Conservation (phyloP, 2,888 invertebrate genomes). For the Mermis nigrescens region DNA sequence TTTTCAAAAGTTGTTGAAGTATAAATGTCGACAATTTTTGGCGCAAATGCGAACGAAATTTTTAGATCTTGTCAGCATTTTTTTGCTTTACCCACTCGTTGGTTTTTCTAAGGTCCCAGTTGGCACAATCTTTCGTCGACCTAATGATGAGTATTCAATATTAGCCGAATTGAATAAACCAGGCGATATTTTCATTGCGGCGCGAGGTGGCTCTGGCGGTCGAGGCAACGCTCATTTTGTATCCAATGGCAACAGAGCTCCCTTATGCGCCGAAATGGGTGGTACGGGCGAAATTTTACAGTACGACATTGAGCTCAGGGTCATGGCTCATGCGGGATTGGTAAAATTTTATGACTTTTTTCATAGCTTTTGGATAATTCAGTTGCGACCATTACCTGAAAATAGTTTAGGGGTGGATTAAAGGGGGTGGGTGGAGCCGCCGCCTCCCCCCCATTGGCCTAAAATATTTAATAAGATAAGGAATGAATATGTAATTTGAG, state of each 20-base stretch:
- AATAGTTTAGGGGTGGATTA: not conserved
- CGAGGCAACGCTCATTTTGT: conserved; percentile 81
- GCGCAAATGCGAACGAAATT: no score
- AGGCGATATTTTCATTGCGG: conserved; percentile 67
- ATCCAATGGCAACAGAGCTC: conserved; percentile 54
- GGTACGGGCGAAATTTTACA: conserved; percentile 55
- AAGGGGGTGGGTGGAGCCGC: no score
- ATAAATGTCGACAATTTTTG: no score
- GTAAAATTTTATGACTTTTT: conserved; percentile 40
- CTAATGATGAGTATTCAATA: conserved; percentile 39
- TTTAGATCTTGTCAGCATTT: no score
- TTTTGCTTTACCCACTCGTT: no score
- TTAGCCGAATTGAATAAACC: conserved; percentile 49
- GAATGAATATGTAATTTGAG: no score
- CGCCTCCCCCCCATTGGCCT: no score
- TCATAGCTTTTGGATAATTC: conserved; percentile 1
- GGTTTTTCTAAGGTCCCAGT: conserved; percentile 53
- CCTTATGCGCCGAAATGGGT: conserved; percentile 65
- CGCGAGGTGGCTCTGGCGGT: conserved; percentile 85
- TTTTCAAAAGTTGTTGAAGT: no score
- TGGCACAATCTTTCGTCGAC: conserved; percentile 52
- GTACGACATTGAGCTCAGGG: conserved; percentile 61
- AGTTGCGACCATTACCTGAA: not conserved
- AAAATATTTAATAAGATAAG: no score
- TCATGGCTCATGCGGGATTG: conserved; percentile 84